Conservation (phyloP, 2,888 invertebrate species). For the Drosophila stalkeri region DNA sequence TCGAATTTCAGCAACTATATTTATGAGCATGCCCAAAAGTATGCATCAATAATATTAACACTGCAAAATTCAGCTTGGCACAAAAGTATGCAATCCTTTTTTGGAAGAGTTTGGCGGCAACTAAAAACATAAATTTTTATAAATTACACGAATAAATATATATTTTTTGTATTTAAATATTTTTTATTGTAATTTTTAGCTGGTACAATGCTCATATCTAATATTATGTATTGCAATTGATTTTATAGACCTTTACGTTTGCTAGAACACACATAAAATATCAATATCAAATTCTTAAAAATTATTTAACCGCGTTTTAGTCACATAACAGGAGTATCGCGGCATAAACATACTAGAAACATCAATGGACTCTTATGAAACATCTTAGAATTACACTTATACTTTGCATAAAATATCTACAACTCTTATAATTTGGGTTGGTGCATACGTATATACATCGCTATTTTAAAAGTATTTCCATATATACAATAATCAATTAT, state of each 20-base stretch:
- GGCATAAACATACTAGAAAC: background rate
- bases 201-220: background rate
- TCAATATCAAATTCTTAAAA: background rate
- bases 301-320: background rate
- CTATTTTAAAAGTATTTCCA: background rate
- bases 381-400: background rate
- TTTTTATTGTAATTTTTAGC: constrained; percentile 2
- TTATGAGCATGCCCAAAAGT: background rate
- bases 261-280: background rate
- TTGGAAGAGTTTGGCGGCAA: background rate
- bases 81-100: background rate
- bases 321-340: constrained; percentile 1
- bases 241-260: background rate
- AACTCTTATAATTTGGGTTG: constrained; percentile 6
- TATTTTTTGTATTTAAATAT: background rate
- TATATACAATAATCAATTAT: constrained; percentile 4
- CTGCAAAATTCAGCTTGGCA: too few species aligned
- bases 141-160: background rate
- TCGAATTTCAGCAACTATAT: background rate
- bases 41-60: background rate
- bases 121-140: background rate
- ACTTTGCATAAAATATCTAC: constrained; percentile 7
- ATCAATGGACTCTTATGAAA: background rate
- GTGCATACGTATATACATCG: constrained; percentile 1
- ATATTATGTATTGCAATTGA: background rate